Conservation (phyloP, 2,888 invertebrate genomes). For the Agriopis marginaria region DNA sequence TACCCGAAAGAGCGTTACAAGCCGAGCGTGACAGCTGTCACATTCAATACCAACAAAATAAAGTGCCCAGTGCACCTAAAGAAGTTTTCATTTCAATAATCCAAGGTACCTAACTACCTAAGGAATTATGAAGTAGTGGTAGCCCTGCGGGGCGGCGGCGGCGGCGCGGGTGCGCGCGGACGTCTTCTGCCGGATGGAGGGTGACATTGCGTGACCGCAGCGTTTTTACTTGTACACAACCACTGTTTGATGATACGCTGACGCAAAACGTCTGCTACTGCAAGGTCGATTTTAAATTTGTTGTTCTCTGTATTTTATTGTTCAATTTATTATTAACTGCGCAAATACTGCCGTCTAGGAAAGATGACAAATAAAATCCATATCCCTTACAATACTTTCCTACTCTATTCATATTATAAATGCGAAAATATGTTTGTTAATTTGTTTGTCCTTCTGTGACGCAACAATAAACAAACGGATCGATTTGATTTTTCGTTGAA, state of each 20-base stretch:
- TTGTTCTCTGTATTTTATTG: slow-evolving; percentile 24
- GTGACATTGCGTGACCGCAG: slow-evolving; percentile 81
- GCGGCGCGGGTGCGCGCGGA: slow-evolving; percentile 47
- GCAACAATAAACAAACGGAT: too few species aligned
- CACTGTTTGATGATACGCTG: slow-evolving; percentile 72
- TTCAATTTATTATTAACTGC: slow-evolving; percentile 3
- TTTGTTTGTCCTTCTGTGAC: too few species aligned
- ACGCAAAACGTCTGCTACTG: slow-evolving; percentile 70
- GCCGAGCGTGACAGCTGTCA: too few species aligned
- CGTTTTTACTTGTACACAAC: slow-evolving; percentile 64
- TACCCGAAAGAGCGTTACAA: too few species aligned
- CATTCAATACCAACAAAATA: too few species aligned
- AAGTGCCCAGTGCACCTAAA: too few species aligned
- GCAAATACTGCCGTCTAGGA: neutral
- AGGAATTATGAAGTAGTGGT: neutral
- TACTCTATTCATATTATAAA: too few species aligned
- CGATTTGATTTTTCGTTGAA: too few species aligned
- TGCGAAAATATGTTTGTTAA: too few species aligned
- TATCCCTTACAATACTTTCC: too few species aligned
- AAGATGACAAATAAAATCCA: too few species aligned
- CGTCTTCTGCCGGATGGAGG: slow-evolving; percentile 75
- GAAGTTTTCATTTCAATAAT: too few species aligned
- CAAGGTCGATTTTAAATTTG: slow-evolving; percentile 67
- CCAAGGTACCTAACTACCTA: neutral
- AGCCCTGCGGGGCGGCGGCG: slow-evolving; percentile 34